phyloP scores from a whole-genome alignment of 2,888 invertebrate genomes.

The Druceiella hillmani region DNA sequence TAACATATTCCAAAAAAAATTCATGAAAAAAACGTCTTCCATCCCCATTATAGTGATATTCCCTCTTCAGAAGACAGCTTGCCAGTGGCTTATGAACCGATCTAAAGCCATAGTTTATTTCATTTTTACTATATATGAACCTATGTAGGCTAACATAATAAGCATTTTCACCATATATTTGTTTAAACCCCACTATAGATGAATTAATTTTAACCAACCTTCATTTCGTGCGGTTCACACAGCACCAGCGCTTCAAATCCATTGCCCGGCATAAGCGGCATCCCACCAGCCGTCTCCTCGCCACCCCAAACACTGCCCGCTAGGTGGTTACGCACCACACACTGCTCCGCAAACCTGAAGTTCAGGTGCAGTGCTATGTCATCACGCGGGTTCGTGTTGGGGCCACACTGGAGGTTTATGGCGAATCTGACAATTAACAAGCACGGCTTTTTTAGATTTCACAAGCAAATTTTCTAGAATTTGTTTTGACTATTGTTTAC shows the following conservation, averaged over 20 bases:
- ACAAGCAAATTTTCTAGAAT: no score
- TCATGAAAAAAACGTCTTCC: no score
- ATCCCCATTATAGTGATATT: no score
- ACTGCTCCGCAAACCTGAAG: conserved; percentile 47
- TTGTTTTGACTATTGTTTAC: no score
- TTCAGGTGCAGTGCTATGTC: conserved; percentile 71
- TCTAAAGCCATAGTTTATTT: no score
- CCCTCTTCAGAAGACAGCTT: no score
- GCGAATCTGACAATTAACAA: conserved; percentile 53
- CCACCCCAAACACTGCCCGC: conserved; percentile 44
- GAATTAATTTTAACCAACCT: conserved; percentile 36
- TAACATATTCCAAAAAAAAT: no score
- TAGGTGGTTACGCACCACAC: conserved; percentile 48
- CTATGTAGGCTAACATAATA: no score
- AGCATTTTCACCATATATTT: no score
- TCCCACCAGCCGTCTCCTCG: conserved; percentile 47
- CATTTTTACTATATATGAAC: no score
- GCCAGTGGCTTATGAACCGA: no score
- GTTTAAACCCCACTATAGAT: background rate
- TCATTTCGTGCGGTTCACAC: conserved; percentile 55
- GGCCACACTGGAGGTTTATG: conserved; percentile 71
- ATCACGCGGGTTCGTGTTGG: conserved; percentile 64
- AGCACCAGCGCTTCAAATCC: conserved; percentile 67
- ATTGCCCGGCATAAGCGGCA: conserved; percentile 60
- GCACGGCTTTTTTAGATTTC: no score